Base-by-base conservation (phyloP, 1,140 invertebrate species). In the Solen grandis region DNA sequence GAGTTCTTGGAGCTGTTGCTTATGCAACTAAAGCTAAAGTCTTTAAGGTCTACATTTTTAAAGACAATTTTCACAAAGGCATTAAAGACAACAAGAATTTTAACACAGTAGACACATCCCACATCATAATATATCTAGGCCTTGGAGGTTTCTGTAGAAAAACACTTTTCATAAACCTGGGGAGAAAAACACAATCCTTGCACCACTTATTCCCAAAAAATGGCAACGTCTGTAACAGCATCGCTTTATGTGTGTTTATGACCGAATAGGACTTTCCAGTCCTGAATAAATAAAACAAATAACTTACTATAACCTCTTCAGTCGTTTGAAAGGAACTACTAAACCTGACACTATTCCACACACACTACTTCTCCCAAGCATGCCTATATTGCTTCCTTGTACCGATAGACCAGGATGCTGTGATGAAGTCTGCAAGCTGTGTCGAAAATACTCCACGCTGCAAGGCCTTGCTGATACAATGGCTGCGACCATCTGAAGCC, bases 211-310 rank as follows among this genome's bases (percentile, higher is more conserved):
- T 68, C 19, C 63, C 63, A 68, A 68, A 68, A 0, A 68, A 68
- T n/a, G n/a, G n/a, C n/a, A n/a, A n/a, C n/a, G n/a, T n/a, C n/a
- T n/a, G n/a, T n/a, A n/a, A n/a, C n/a, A 68, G 14, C 35, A 68
- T 46, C 14, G 63, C 38, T 29, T 68, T 65, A 22, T 65, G 62
- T 8, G 29, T 29, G 38, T 65, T 65, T 10, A 65, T 16, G 1
- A 65, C 62, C 0, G 31, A 33, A 65, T 65, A 65, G 16, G 62
- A 73, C 31, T 59, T 73, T 35, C 69, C 69, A 36, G 22, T 13
- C 27, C 60, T 73, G 19, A 35, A 38, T 22, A 73, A 59, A 73
- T 33, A 65, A 35, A 27, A 65, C 14, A 65, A 31, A 65, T 65
- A 65, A 35, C 14, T 31, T 22, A 65, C 22, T 13, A 65, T 35